Evolutionary conservation across 2,797 vertebrate genomes (phyloP).

Genomic region (Balearica regulorum): DNA sequence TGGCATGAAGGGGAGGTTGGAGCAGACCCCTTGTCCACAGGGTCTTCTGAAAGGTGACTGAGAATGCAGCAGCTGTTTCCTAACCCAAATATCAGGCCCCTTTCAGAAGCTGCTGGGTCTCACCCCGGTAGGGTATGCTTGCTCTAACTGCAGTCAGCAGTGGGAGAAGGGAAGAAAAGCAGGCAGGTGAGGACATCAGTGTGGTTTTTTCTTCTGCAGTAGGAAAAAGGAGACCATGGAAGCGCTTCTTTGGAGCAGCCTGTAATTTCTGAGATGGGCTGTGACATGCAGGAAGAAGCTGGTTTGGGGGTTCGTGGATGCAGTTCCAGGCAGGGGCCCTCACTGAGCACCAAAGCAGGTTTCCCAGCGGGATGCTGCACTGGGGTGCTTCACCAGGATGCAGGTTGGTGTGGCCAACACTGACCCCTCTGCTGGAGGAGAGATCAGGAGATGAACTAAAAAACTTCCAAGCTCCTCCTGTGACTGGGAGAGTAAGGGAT

Average conservation of each 20-base stretch:
- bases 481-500: background rate
- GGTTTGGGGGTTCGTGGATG: background rate
- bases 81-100: background rate
- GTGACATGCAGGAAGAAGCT: background rate
- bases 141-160: fast-evolving
- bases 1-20: background rate
- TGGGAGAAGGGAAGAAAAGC: background rate
- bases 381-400: background rate
- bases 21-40: background rate
- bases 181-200: background rate
- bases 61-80: background rate
- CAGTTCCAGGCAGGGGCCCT: background rate
- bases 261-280: background rate
- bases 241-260: background rate
- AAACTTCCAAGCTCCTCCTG: background rate
- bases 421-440: background rate
- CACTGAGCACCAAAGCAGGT: background rate
- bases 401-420: background rate
- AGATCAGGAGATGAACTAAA: background rate
- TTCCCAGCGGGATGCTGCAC: background rate
- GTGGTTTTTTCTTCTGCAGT: background rate
- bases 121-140: background rate
- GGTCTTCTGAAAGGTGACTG: background rate
- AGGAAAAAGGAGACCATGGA: background rate
- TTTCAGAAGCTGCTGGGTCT: background rate